Base-by-base conservation (phyloP, 1,140 invertebrate species). In the Zelostemma sp. region DNA sequence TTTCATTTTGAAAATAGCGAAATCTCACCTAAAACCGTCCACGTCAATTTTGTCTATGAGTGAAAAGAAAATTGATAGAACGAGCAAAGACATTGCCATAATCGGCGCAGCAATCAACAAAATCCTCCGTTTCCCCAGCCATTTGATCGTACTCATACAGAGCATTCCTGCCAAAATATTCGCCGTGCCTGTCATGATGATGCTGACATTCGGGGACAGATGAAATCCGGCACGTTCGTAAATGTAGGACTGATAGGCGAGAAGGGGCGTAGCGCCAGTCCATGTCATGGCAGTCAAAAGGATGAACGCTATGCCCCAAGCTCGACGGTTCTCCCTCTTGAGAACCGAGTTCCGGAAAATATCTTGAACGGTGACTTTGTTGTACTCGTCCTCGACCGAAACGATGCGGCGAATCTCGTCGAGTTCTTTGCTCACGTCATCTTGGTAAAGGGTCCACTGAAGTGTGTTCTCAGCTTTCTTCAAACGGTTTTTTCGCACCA, bases 241-340 rank as follows among this genome's bases (percentile, higher is more conserved):
- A 80, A 93, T 95, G 14, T 88, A 86, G 1, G 90, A 89, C 0
- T 94, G 92, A 80, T 94, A 96, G 80, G 95, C 95, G 61, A 95
- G 91, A 45, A 97, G 90, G 1, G 93, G 93, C 77, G 95, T 91
- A 38, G 93, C 91, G 16, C 93, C 93, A 49, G 91, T 91, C 64
- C 94, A 88, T 71, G 93, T 92, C 80, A 96, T 92, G 73, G 94
- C 91, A 77, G 91, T 88, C 87, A 95, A 90, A 33, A 96, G 85
- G 1, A 91, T 90, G 5, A 95, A 81, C 6, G 90, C 89, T 53
- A 96, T 90, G 1, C 91, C 80, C 25, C 94, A 86, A 0, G 92
- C 92, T 75, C 88, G 90, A 48, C 87, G 85, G 9, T 91, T 88
- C 1, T 88, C 88, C 11, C 80, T 85, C 49, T 86, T 88, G 0